Base-by-base conservation (phyloP, 2,888 invertebrate species). In the Agrotis puta region DNA sequence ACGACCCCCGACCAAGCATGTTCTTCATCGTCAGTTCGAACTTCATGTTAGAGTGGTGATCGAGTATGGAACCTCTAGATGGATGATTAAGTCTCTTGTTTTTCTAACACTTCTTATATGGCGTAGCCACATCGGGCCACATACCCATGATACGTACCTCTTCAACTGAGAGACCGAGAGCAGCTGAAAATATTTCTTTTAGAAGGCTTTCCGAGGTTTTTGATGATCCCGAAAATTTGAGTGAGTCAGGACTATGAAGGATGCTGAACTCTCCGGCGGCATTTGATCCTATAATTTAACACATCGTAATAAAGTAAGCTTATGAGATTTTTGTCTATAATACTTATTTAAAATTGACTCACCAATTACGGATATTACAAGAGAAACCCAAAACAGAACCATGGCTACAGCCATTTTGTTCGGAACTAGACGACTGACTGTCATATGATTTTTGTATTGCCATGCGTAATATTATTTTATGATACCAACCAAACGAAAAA, bases 151-250 rank as follows among this genome's bases (percentile, higher is more conserved):
- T 18, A 85, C 83, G 74, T 93, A 97, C 97, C 94, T 97, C 97
- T 90, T 97, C 97, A n/a, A 97, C 97, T 16, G 98, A 97, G 81
- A 97, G 97, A 61, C 98, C 98, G 77, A 98, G 94, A 64, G 97
- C 93, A 70, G 97, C 97, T n/a, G 97, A 97, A 79, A 97, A 97
- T 9, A 98, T 96, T 91, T 98, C 98, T 87, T 97, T 97, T 3
- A 98, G 91, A 5, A 97, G 92, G 86, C 97, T 97, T 87, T 97
- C 97, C 70, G 96, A 96, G 16, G 97, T 89, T 79, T 96, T 95
- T 78, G 97, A 97, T 77, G 97, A 96, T 68, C 98, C 98, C 85
- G 97, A 95, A 92, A 98, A 98, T 77, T 94, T 92, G 56, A 98
- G 93, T 83, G 98, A 97, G 66, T 96, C 93, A 22, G 98, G 98